Conservation (phyloP, 2,113 vertebrate species). For the Oreocharis arfaki region DNA sequence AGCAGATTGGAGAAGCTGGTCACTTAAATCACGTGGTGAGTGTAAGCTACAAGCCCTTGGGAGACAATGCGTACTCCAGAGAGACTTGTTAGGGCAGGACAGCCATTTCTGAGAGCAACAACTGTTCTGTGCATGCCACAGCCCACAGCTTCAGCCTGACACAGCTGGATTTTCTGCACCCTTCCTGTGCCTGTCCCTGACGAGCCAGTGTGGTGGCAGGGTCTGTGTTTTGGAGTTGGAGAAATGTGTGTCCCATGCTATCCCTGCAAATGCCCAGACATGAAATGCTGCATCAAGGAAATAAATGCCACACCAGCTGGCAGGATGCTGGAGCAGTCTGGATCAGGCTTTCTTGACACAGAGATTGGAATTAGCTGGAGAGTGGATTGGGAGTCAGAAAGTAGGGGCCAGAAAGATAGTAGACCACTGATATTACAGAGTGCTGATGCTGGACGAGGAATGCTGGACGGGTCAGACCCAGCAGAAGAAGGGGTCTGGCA, state of each 20-base stretch:
- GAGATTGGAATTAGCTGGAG: neutral
- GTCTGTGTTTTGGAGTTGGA: neutral
- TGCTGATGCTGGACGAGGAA: neutral
- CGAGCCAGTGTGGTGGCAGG: neutral
- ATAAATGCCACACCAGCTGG: neutral
- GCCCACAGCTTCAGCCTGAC: neutral
- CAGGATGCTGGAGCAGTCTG: neutral
- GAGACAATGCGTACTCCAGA: accelerated
- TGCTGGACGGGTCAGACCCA: accelerated
- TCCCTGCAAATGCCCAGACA: neutral
- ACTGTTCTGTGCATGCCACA: neutral
- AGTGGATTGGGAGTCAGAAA: neutral
- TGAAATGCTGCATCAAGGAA: neutral
- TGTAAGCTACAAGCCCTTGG: neutral
- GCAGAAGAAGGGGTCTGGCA: neutral
- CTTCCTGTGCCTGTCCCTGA: accelerated
- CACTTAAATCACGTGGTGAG: neutral
- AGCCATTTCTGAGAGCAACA: neutral
- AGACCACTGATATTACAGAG: neutral
- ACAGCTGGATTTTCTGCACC: accelerated
- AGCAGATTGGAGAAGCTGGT: neutral
- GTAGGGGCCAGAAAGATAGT: neutral
- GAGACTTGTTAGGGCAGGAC: neutral
- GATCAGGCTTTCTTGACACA: neutral
- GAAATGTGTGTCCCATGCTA: accelerated